Percentiles rank a stretch among this genome's conserved stretches.
These are phyloP conservation scores for Seira musarum DNA, from an alignment of 2,888 invertebrate genomes.

Conservation along the genomic window DNA sequence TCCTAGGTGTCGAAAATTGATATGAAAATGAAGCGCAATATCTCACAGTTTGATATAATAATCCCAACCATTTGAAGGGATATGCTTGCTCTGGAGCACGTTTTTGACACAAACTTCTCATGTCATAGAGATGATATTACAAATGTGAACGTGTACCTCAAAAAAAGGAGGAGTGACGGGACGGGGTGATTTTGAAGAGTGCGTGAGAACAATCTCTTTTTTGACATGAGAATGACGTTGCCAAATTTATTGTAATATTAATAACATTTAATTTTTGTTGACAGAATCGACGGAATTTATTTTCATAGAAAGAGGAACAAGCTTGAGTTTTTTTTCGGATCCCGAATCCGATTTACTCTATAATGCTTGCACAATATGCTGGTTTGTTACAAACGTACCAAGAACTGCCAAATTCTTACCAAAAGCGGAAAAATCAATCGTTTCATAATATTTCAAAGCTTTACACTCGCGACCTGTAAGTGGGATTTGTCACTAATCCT, in stretches of 20 bases:
- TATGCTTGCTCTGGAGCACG: no score
- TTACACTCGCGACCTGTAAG: conserved; percentile 14
- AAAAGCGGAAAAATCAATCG: not conserved
- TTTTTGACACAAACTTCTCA: conserved; percentile 21
- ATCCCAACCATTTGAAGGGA: no score
- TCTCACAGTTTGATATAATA: no score
- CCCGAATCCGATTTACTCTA: no score
- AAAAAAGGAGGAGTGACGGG: no score
- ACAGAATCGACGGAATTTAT: conserved; percentile 17
- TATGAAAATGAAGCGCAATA: no score
- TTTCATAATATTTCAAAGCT: not conserved
- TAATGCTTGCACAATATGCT: no score
- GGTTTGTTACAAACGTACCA: no score
- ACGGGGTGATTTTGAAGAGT: not conserved
- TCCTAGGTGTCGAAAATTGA: no score
- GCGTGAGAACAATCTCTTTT: not conserved
- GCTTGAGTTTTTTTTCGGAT: no score
- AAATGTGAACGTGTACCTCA: conserved; percentile 30
- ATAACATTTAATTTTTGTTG: conserved; percentile 59
- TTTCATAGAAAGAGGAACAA: no score
- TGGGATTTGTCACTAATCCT: conserved; percentile 47
- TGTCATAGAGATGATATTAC: conserved; percentile 29
- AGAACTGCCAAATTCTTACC: no score
- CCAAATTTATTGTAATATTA: conserved; percentile 46
- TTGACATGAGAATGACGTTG: conserved; percentile 6